Conservation (phyloP, 2,888 invertebrate genomes). For the Polyommatus icarus region DNA sequence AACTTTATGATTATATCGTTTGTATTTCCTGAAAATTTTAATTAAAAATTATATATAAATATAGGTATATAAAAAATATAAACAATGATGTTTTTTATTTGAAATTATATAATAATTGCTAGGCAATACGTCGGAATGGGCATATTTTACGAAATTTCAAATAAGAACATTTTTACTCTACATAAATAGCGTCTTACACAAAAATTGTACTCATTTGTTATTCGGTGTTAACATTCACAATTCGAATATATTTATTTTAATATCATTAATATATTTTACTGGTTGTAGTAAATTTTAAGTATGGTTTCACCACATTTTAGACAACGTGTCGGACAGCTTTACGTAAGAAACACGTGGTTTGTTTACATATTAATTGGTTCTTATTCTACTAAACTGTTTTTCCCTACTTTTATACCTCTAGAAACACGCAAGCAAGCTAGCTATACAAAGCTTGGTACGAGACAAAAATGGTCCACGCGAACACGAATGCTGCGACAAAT, state of each 20-base stretch:
- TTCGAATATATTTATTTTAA: background rate
- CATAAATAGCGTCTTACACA: background rate
- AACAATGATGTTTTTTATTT: background rate
- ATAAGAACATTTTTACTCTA: background rate
- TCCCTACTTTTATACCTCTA: too few species aligned
- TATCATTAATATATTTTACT: too few species aligned
- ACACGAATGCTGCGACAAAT: too few species aligned
- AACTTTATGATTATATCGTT: background rate
- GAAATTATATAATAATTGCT: background rate
- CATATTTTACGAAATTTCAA: background rate
- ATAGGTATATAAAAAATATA: background rate
- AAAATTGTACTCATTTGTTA: background rate
- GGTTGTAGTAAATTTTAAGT: too few species aligned
- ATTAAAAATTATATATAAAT: background rate
- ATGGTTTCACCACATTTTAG: too few species aligned
- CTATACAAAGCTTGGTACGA: too few species aligned
- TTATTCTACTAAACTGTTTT: too few species aligned
- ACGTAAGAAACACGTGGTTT: too few species aligned
- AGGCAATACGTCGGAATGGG: background rate
- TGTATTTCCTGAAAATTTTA: background rate
- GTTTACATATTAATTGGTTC: too few species aligned
- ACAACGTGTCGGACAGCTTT: too few species aligned
- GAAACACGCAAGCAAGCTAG: too few species aligned
- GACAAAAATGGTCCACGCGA: too few species aligned
- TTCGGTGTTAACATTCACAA: background rate